Evolutionary conservation across 2,888 invertebrate species (phyloP).

Genomic region (Hirtodrosophila cameraria): DNA sequence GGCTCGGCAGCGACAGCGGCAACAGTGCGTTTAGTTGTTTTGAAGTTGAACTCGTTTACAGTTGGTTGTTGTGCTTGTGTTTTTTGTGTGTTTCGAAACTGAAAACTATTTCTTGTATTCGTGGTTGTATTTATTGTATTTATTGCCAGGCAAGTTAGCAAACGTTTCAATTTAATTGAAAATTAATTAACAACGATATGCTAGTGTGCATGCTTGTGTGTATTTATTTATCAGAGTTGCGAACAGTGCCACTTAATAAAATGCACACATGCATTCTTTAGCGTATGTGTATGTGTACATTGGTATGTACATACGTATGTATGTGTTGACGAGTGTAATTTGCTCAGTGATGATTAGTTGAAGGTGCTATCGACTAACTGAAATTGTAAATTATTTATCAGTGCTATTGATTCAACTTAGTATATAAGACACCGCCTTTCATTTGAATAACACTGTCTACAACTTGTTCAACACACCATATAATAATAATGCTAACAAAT

Average conservation of each 20-base stretch:
- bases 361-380: conserved; percentile 4
- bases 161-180: conserved; percentile 47
- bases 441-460: too few relatives aligned
- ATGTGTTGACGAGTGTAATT: background rate
- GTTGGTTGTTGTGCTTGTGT: conserved; percentile 57
- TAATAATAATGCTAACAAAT: too few relatives aligned
- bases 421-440: too few relatives aligned
- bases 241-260: conserved; percentile 8
- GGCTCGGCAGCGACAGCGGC: conserved; percentile 20
- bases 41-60: conserved; percentile 81
- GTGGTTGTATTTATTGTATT: conserved; percentile 15
- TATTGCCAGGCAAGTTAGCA: conserved; percentile 31
- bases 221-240: conserved; percentile 14
- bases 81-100: conserved; percentile 62
- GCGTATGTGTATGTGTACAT: too few relatives aligned
- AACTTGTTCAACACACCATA: too few relatives aligned
- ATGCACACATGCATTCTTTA: background rate
- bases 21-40: conserved; percentile 69
- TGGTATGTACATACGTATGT: too few relatives aligned
- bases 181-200: conserved; percentile 45
- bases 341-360: background rate
- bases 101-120: conserved; percentile 26
- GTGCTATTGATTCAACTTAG: background rate
- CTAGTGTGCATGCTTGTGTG: conserved; percentile 5
- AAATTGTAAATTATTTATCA: conserved; percentile 32